Evolutionary conservation across 2,113 vertebrate species (phyloP).

Genomic region (Spizaetus ornatus): DNA sequence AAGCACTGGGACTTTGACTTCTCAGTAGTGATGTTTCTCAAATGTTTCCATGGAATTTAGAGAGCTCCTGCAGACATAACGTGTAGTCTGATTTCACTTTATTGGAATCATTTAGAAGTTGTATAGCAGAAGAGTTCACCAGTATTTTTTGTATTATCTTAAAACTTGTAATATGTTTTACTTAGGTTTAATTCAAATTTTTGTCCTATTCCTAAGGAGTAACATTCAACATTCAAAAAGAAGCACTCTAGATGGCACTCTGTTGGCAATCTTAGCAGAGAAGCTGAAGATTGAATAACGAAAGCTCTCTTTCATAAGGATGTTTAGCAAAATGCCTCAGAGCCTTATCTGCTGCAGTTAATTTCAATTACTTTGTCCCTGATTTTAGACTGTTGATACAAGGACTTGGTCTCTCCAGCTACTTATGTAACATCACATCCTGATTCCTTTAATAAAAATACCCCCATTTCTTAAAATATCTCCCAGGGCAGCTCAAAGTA

Average conservation of each 20-base stretch:
- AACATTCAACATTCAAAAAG: background rate
- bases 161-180: background rate
- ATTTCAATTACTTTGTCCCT: background rate
- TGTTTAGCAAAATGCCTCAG: background rate
- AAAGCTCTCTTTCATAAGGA: background rate
- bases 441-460: background rate
- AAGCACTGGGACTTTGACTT: background rate
- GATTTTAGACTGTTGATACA: background rate
- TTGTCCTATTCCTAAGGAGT: background rate
- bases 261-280: background rate
- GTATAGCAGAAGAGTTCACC: background rate
- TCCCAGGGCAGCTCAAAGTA: background rate
- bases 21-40: background rate
- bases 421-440: background rate
- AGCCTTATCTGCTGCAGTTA: background rate
- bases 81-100: background rate
- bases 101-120: background rate
- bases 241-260: conserved; percentile 28
- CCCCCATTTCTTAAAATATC: background rate
- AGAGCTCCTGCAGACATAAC: background rate
- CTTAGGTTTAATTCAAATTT: background rate
- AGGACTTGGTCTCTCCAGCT: background rate
- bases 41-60: background rate
- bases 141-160: background rate
- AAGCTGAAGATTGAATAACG: background rate